Percentiles rank a stretch among this genome's conserved stretches.
Evolutionary conservation across 2,888 invertebrate genomes (phyloP).

Genomic region (Melinaea menophilus): DNA sequence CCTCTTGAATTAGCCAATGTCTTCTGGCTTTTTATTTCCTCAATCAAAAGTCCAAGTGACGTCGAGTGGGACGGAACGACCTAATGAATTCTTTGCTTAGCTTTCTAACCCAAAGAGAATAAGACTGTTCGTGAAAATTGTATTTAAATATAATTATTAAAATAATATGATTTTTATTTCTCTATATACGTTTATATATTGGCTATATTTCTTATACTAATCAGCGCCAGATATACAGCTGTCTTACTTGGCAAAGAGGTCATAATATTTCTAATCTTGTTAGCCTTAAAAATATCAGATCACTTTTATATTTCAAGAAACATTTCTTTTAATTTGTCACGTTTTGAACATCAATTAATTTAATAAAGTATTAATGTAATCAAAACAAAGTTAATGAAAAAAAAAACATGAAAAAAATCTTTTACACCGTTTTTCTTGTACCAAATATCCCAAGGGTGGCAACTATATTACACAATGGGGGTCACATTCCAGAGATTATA

Average conservation of each 20-base stretch:
- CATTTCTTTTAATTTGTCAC: too few species aligned
- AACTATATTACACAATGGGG: slow-evolving; percentile 59
- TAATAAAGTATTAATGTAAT: too few species aligned
- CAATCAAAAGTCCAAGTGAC: slow-evolving; percentile 71
- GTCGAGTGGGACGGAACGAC: slow-evolving; percentile 63
- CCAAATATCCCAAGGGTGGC: slow-evolving; percentile 46
- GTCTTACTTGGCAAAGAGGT: too few species aligned
- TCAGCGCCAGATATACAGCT: too few species aligned
- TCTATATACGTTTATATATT: too few species aligned
- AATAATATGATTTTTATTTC: background rate
- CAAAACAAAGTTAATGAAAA: too few species aligned
- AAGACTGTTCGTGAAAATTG: slow-evolving; percentile 22
- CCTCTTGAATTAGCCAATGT: slow-evolving; percentile 65
- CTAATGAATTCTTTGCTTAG: slow-evolving; percentile 67
- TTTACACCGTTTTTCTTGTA: slow-evolving; percentile 32
- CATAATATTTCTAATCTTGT: too few species aligned
- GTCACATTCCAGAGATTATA: slow-evolving; percentile 64
- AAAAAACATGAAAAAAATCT: slow-evolving; percentile 16
- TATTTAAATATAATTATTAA: background rate
- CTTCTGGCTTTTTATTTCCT: slow-evolving; percentile 69
- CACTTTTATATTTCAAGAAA: too few species aligned
- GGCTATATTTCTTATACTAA: too few species aligned
- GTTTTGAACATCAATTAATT: too few species aligned
- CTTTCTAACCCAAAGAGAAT: slow-evolving; percentile 33
- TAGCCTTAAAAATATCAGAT: too few species aligned